Evolutionary conservation across 2,797 vertebrate species (phyloP).

Genomic region (Neosilurus mollespiculum): DNA sequence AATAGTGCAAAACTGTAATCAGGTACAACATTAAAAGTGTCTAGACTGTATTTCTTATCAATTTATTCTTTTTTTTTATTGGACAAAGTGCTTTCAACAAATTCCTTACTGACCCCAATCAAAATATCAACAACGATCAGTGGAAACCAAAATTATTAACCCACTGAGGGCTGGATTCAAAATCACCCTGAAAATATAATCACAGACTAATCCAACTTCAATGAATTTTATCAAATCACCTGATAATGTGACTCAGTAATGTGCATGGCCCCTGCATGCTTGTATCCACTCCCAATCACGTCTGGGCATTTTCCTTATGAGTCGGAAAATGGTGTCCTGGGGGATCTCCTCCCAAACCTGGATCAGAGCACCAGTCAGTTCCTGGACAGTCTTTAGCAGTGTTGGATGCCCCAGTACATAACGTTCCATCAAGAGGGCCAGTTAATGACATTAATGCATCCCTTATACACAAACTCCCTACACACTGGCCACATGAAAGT

Average conservation of each 20-base stretch:
- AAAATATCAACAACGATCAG: no score
- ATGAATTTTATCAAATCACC: background rate
- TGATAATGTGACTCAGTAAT: background rate
- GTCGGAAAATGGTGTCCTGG: background rate
- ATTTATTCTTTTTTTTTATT: no score
- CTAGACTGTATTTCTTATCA: no score
- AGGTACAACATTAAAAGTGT: no score
- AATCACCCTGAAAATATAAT: background rate
- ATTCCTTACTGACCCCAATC: no score
- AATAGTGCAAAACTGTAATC: no score
- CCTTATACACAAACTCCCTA: no score
- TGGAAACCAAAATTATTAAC: conserved; percentile 3
- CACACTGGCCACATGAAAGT: no score
- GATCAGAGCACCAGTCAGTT: conserved; percentile 2
- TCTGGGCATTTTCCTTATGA: background rate
- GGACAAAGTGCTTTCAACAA: no score
- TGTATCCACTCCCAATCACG: background rate
- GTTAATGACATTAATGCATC: no score
- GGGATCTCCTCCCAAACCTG: background rate
- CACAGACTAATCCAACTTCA: background rate
- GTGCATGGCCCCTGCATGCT: background rate
- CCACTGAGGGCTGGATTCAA: background rate
- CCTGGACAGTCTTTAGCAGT: background rate
- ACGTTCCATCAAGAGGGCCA: no score
- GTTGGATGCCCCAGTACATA: no score